A percentile compares a stretch with the other conserved stretches of the same genome.
These are phyloP conservation scores for Anastrepha obliqua DNA, from an alignment of 1,140 invertebrate genomes.

Conservation along the genomic window DNA sequence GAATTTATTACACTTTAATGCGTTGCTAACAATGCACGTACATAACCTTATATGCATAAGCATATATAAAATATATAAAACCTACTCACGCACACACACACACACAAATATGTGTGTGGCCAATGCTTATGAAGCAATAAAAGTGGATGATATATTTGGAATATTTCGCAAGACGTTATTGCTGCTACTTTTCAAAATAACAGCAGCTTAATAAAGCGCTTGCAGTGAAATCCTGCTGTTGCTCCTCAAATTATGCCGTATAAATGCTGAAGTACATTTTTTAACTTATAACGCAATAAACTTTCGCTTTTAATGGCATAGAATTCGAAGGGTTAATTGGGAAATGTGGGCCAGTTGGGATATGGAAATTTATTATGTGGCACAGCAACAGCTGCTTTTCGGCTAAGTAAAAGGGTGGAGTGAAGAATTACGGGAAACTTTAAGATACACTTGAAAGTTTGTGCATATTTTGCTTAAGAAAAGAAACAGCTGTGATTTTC, in stretches of 20 bases:
- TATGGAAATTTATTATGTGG: neutral
- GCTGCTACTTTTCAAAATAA: neutral
- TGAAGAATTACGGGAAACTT: too few species aligned
- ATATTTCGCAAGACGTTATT: neutral
- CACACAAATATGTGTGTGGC: too few species aligned
- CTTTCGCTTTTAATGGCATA: neutral
- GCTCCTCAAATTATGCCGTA: neutral
- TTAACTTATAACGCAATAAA: conserved; percentile 26
- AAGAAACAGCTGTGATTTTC: neutral
- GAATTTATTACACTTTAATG: neutral
- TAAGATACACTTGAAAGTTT: neutral
- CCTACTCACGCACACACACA: too few species aligned
- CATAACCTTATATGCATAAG: neutral
- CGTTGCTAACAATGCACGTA: neutral
- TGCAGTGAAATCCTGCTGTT: neutral
- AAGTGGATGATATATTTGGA: neutral
- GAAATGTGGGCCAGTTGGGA: conserved; percentile 24
- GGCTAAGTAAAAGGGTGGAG: neutral
- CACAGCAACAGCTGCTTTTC: neutral
- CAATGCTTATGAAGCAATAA: neutral
- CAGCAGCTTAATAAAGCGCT: neutral
- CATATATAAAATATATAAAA: too few species aligned
- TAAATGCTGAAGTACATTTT: conserved; percentile 13
- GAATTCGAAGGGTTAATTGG: conserved; percentile 32
- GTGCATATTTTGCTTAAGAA: neutral